Percentiles rank a stretch among this genome's conserved stretches.
Evolutionary conservation across 2,113 vertebrate genomes (phyloP).

Genomic region (crab-eating macaque (Macaca fascicularis)): DNA sequence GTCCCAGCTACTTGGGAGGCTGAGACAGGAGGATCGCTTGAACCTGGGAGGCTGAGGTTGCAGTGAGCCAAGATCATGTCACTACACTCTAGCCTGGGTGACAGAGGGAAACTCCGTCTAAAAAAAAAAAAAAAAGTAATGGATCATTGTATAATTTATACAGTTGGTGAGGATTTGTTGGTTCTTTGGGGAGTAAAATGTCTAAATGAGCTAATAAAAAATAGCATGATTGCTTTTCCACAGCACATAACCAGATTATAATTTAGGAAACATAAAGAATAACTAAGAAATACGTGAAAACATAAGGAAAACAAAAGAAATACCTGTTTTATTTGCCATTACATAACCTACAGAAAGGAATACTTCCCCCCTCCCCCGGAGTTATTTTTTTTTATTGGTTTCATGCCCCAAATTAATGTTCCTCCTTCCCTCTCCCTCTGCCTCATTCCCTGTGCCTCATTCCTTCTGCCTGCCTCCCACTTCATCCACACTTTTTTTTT

Average conservation of each 20-base stretch:
- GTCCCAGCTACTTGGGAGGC: too few relatives aligned
- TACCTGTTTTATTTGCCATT: background rate
- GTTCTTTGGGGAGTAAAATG: background rate
- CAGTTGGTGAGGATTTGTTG: background rate
- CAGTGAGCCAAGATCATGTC: too few relatives aligned
- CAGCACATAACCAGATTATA: background rate
- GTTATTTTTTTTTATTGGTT: background rate
- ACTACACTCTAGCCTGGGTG: too few relatives aligned
- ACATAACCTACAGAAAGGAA: background rate
- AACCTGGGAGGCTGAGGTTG: too few relatives aligned
- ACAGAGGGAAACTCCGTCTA: too few relatives aligned
- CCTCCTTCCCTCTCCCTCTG: background rate
- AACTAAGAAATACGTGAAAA: background rate
- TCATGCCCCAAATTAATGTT: background rate
- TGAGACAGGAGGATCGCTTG: too few relatives aligned
- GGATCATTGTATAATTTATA: background rate
- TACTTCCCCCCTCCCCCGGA: background rate
- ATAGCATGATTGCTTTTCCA: background rate
- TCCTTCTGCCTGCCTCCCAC: background rate
- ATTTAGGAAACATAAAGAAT: background rate
- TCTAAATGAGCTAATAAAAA: background rate
- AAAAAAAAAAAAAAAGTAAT: too few relatives aligned
- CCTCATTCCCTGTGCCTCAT: background rate
- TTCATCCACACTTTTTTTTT: background rate
- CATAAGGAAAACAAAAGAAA: background rate